Evolutionary conservation across 2,113 vertebrate species (phyloP), one percentile per base, ranked within the genome.

Genomic region (Panurus biarmicus): DNA sequence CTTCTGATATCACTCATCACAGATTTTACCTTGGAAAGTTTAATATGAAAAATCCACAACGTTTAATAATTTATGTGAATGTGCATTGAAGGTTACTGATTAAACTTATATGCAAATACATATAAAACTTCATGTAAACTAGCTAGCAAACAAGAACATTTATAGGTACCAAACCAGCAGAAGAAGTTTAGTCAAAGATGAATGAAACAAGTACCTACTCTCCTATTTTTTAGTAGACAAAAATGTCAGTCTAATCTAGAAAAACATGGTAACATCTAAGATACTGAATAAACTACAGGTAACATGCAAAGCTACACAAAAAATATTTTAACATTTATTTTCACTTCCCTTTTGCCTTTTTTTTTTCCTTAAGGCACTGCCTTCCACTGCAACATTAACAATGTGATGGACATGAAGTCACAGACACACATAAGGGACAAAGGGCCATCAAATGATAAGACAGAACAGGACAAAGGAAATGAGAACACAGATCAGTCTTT

Each of bases 371-470:
- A 38, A 60, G 42, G 24, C 66, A 84, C 14, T 85, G 47, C 58
- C 58, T 87, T 89, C 69, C 25, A 62, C 25, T 75, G 40, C 31
- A 79, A 80, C 58, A 65, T 45, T 83, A 89, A 83, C n/a, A 69
- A 92, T 94, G 93, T 33, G 85, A 96, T 97, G 95, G 90, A 89
- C 90, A 64, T 94, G 93, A 96, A 97, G 91, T 96, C 93, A 92
- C 87, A 93, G 89, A 82, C 72, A 78, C n/a, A 89, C 7, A 0
- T 61, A 81, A 78, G 17, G 64, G 58, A 92, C 80, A 84, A 95
- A 79, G 65, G 67, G 70, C 60, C 67, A 89, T 45, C 56, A 74
- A 77, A 90, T 0, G 0, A 1, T n/a, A 81, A 80, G 61, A 95
- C 53, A 91, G 73, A 79, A 80, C 57, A 96, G 57, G 51, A 93